Evolutionary conservation across 30 jellyfish, hydroid and myxozoan genomes (phyloP), one percentile per base, ranked within the genome.

Genomic region (Catostylus mosaicus): DNA sequence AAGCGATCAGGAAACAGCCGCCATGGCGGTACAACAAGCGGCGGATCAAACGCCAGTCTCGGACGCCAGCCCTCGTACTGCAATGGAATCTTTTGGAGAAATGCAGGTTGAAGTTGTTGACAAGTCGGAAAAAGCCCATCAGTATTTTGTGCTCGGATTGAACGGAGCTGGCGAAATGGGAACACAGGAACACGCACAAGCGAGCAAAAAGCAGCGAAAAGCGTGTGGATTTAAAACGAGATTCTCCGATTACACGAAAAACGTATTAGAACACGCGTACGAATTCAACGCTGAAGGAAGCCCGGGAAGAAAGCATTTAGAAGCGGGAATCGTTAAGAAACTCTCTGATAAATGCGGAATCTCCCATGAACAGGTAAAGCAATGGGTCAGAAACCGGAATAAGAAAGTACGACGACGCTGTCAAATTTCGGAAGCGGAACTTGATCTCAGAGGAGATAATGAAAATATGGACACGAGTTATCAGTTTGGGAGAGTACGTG

Each of bases 301-400:
- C 33, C 48, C 86, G 1, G 88, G 88, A 29, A 60, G 85, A 34
- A 85, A 75, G 73, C 86, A 52, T 46, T 63, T 85, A 27, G 87
- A 75, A 32, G 59, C 74, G 62, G 95, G 82, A 3, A 81, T 85
- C 32, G 98, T 87, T 12, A 48, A 65, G 90, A 79, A 79, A 59
- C 94, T 91, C 10, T 65, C 98, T 31, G 91, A 73, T 46, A 87
- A 91, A 57, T 85, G 91, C 48, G 93, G 95, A 22, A 83, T 91
- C 27, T 85, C 98, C 12, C 93, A 83, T 8, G 98, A 84, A 35
- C 98, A 91, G 60, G 98, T 91, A 26, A 91, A 91, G 60, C 98
- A 91, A 63, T 91, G 98, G 98, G 90, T 85, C 6, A 70, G 98
- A 38, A 91, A 91, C 83, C 61, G 91, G 51, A 91, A 91, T 79